A percentile compares a stretch with the other conserved stretches of the same genome.
Evolutionary conservation across 2,797 vertebrate species (phyloP).

Genomic region (Myotis pilosus): DNA sequence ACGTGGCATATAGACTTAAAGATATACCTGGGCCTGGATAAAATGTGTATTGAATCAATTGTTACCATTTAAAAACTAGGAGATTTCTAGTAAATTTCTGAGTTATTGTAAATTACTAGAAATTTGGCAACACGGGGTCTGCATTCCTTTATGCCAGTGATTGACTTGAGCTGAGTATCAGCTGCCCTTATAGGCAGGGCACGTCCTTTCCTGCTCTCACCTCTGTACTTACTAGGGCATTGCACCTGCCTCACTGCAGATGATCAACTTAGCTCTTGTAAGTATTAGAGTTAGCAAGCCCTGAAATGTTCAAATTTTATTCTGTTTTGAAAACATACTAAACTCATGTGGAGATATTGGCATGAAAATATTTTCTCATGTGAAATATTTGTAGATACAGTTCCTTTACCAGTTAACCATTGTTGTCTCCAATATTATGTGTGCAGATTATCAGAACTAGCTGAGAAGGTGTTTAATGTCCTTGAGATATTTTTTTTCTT

Average conservation of each 20-base stretch:
- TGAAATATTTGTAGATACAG: background rate
- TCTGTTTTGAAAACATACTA: slow-evolving; percentile 10
- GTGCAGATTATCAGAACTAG: background rate
- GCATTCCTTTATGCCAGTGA: background rate
- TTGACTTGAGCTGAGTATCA: background rate
- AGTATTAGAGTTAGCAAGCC: background rate
- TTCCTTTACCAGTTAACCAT: background rate
- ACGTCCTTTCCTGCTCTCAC: fast-evolving
- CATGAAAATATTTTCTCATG: background rate
- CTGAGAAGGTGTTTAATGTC: background rate
- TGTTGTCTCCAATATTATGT: background rate
- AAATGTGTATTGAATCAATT: background rate
- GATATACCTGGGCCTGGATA: background rate
- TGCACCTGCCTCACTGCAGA: fast-evolving
- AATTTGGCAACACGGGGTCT: background rate
- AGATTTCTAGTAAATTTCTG: background rate
- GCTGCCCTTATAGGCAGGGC: background rate
- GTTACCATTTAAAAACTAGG: background rate
- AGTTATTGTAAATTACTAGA: background rate
- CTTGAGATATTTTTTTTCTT: background rate
- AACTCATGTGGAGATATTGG: background rate
- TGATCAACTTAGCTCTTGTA: background rate
- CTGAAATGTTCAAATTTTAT: background rate
- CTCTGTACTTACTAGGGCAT: background rate
- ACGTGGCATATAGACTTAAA: background rate